A percentile compares a stretch with the other conserved stretches of the same genome.
These are phyloP conservation scores for Thymelicus sylvestris DNA, from an alignment of 2,888 invertebrate species.

Conservation along the genomic window DNA sequence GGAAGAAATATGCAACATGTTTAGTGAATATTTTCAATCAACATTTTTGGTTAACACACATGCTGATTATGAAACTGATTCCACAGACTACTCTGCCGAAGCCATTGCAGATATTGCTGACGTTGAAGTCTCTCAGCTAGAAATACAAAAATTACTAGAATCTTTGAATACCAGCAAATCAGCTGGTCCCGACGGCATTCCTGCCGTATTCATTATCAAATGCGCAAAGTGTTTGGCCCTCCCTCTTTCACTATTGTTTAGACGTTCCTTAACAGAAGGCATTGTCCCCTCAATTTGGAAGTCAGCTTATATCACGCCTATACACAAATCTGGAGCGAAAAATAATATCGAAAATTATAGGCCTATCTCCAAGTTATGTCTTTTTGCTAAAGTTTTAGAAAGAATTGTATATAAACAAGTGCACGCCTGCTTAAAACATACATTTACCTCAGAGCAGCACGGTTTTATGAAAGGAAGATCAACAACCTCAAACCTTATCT, in stretches of 20 bases:
- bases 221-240: conserved; percentile 2
- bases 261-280: conserved; percentile 12
- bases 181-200: conserved; percentile 16
- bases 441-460: not conserved
- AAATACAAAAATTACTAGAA: not conserved
- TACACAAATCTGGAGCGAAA: conserved; percentile 13
- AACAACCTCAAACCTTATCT: not conserved
- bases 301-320: conserved; percentile 13
- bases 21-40: conserved; percentile 12
- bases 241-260: not conserved
- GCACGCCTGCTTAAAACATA: conserved; percentile 8
- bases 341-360: conserved; percentile 8
- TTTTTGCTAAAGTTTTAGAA: conserved; percentile 25
- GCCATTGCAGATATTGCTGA: conserved; percentile 5
- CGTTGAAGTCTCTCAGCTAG: not conserved
- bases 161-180: not conserved
- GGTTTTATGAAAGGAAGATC: not conserved
- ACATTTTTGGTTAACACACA: not conserved
- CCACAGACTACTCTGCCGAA: too few species aligned
- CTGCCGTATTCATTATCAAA: not conserved
- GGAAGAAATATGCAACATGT: conserved; percentile 16
- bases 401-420: not conserved
- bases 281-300: conserved; percentile 13
- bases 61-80: not conserved
- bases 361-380: conserved; percentile 22